phyloP scores from a whole-genome alignment of 1,140 invertebrate species.

The Apis florea region DNA sequence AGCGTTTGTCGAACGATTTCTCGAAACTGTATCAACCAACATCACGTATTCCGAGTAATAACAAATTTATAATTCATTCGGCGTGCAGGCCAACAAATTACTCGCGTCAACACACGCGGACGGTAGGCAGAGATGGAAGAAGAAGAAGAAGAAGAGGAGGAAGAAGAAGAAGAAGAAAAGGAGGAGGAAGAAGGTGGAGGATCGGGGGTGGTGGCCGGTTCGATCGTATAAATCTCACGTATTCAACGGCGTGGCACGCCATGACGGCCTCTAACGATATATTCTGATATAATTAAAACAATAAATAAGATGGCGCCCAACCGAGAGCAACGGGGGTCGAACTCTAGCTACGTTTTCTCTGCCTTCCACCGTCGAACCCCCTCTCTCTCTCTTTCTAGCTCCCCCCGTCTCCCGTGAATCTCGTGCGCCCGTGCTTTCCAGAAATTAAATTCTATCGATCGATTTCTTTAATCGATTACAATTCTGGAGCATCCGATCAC shows the following conservation, averaged over 20 bases:
- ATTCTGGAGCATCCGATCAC: neutral
- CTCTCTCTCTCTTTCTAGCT: neutral
- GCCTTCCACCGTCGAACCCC: neutral
- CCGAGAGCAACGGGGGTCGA: slow-evolving; percentile 79
- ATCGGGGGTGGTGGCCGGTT: slow-evolving; percentile 55
- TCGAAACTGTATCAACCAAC: slow-evolving; percentile 24
- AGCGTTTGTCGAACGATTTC: neutral
- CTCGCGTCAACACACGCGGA: slow-evolving; percentile 69
- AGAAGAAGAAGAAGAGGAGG: neutral
- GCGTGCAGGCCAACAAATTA: slow-evolving; percentile 73
- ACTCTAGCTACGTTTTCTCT: slow-evolving; percentile 56
- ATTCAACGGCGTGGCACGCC: slow-evolving; percentile 77
- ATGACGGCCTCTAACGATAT: slow-evolving; percentile 80
- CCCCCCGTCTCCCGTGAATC: neutral
- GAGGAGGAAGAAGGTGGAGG: slow-evolving; percentile 22
- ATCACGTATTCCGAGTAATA: slow-evolving; percentile 40
- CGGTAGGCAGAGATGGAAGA: neutral
- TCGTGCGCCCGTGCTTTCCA: slow-evolving; percentile 8
- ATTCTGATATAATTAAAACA: slow-evolving; percentile 82
- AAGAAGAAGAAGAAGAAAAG: neutral
- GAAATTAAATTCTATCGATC: slow-evolving; percentile 17
- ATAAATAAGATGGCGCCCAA: slow-evolving; percentile 81
- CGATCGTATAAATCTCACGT: slow-evolving; percentile 77
- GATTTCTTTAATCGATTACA: neutral
- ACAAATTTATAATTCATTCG: slow-evolving; percentile 77